A percentile compares a stretch with the other conserved stretches of the same genome.
Conservation (phyloP, 92 coral and sea anemone species). For the Parazoanthus darwini region DNA sequence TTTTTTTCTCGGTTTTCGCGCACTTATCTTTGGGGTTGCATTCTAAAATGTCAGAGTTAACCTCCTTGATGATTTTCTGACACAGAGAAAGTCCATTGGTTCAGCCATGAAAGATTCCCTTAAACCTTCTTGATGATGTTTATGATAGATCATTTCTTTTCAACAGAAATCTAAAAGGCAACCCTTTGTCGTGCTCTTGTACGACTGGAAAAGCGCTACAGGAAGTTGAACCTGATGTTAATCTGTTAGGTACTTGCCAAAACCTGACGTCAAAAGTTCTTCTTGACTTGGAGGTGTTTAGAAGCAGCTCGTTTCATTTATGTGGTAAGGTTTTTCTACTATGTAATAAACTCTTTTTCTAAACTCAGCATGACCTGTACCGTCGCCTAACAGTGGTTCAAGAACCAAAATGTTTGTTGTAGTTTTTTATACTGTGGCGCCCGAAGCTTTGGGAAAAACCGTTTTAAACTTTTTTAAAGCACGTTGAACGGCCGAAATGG, state of each 20-base stretch:
- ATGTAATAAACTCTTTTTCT: slow-evolving; percentile 4
- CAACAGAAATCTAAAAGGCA: background rate
- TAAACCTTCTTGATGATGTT: background rate
- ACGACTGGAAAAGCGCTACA: slow-evolving; percentile 9
- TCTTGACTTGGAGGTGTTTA: slow-evolving; percentile 1
- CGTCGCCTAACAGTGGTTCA: slow-evolving; percentile 10
- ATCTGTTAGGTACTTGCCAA: background rate
- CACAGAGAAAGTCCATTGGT: background rate
- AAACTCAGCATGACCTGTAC: slow-evolving; percentile 8
- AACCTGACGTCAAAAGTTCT: background rate
- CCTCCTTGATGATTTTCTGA: background rate
- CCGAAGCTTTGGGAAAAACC: slow-evolving; percentile 1
- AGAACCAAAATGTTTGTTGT: slow-evolving; percentile 6
- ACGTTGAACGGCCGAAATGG: slow-evolving; percentile 9
- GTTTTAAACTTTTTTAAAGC: background rate
- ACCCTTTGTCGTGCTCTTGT: slow-evolving; percentile 5
- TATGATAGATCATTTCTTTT: background rate
- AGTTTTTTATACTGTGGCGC: slow-evolving; percentile 7
- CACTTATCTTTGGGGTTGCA: background rate
- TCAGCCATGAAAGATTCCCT: background rate
- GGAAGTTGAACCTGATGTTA: background rate
- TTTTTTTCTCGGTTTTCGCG: background rate
- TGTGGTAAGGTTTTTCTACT: slow-evolving; percentile 7
- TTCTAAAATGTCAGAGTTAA: background rate
- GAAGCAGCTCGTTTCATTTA: background rate